Conservation (phyloP, 2,797 vertebrate genomes). For the Myioborus miniatus region DNA sequence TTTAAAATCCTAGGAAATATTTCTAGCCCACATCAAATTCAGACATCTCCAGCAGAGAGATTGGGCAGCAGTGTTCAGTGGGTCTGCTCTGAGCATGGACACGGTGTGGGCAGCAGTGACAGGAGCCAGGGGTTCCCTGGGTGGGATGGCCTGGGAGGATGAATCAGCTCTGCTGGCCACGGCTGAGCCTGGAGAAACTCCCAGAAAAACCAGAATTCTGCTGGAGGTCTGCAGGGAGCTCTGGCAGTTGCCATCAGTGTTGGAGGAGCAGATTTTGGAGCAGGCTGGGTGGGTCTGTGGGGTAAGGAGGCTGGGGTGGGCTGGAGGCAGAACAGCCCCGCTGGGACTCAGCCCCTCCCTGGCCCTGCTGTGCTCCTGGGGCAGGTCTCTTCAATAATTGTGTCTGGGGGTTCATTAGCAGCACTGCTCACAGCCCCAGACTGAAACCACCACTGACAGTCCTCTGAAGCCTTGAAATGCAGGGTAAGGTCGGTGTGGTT, state of each 20-base stretch:
- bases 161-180: neutral
- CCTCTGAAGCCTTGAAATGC: neutral
- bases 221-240: neutral
- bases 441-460: neutral
- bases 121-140: neutral
- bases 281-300: neutral
- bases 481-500: neutral
- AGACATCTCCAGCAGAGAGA: neutral
- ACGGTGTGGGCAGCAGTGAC: neutral
- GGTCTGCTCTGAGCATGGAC: neutral
- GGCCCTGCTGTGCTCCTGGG: neutral
- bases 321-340: neutral
- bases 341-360: neutral
- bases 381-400: neutral
- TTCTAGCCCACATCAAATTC: neutral
- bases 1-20: neutral
- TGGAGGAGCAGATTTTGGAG: neutral
- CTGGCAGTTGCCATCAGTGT: neutral
- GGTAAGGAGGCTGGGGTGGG: neutral
- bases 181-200: neutral
- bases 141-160: neutral
- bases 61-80: neutral
- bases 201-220: rapidly evolving
- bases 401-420: neutral
- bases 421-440: neutral